phyloP scores from a whole-genome alignment of 2,888 invertebrate genomes.

The Athetis lepigone region DNA sequence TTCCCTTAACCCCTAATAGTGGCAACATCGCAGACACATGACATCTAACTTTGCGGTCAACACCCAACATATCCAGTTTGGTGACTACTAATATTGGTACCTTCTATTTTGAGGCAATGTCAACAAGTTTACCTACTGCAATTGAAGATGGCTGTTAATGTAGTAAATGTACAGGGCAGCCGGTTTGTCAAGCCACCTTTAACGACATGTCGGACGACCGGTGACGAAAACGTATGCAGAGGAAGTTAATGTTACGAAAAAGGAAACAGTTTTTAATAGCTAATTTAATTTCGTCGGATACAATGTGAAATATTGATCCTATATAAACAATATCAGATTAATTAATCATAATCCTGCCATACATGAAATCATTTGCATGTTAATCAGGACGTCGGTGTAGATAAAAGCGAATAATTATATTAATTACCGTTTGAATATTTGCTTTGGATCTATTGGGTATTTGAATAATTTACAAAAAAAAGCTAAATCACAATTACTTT shows the following conservation, averaged over 20 bases:
- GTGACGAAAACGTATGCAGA: conserved; percentile 40
- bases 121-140: conserved; percentile 34
- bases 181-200: conserved; percentile 45
- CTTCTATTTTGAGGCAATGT: conserved; percentile 23
- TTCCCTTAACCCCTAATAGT: conserved; percentile 1
- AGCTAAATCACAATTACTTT: too few relatives aligned
- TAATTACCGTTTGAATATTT: not conserved
- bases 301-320: conserved; percentile 28
- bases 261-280: conserved; percentile 40
- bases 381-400: not conserved
- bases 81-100: not conserved
- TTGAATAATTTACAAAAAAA: conserved; percentile 4
- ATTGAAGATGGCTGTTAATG: conserved; percentile 29
- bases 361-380: not conserved
- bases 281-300: conserved; percentile 28
- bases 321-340: not conserved
- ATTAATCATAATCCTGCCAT: conserved; percentile 29
- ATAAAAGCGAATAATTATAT: conserved; percentile 13
- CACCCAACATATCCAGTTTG: conserved; percentile 4
- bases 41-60: conserved; percentile 9
- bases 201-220: conserved; percentile 25
- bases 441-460: too few relatives aligned
- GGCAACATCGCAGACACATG: not conserved
- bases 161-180: conserved; percentile 35
- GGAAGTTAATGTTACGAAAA: conserved; percentile 46